Conservation (phyloP, 1,140 invertebrate species). For the Neomicropteryx cornuta region DNA sequence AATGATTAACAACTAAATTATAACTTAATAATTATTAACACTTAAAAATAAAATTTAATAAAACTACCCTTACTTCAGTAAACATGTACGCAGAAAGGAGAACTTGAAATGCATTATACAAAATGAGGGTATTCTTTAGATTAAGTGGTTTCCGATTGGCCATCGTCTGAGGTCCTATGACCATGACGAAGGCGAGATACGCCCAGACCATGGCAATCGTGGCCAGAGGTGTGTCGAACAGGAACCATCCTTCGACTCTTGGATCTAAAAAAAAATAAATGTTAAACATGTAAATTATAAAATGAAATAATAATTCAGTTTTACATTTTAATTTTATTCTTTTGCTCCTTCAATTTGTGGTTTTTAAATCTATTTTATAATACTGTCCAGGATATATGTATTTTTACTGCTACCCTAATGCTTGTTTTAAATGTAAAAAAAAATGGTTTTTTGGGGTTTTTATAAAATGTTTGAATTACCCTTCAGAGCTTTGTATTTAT, state of each 20-base stretch:
- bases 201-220: slow-evolving; percentile 70
- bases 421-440: no score
- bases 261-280: slow-evolving; percentile 53
- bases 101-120: slow-evolving; percentile 86
- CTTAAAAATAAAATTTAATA: neutral
- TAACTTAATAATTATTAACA: no score
- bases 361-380: slow-evolving; percentile 3
- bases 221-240: slow-evolving; percentile 83
- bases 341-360: neutral
- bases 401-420: no score
- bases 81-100: slow-evolving; percentile 78
- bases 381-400: no score
- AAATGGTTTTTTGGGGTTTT: no score
- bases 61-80: slow-evolving; percentile 59
- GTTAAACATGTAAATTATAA: slow-evolving; percentile 5
- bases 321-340: neutral
- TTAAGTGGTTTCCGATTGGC: slow-evolving; percentile 77
- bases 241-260: slow-evolving; percentile 77
- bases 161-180: slow-evolving; percentile 80
- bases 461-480: no score
- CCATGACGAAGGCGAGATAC: slow-evolving; percentile 71
- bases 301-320: neutral
- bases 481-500: no score
- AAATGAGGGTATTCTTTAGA: slow-evolving; percentile 65
- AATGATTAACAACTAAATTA: no score